These are phyloP conservation scores for Sanderia malayensis DNA, from an alignment of 30 jellyfish, hydroid and myxozoan species.

Conservation along the genomic window DNA sequence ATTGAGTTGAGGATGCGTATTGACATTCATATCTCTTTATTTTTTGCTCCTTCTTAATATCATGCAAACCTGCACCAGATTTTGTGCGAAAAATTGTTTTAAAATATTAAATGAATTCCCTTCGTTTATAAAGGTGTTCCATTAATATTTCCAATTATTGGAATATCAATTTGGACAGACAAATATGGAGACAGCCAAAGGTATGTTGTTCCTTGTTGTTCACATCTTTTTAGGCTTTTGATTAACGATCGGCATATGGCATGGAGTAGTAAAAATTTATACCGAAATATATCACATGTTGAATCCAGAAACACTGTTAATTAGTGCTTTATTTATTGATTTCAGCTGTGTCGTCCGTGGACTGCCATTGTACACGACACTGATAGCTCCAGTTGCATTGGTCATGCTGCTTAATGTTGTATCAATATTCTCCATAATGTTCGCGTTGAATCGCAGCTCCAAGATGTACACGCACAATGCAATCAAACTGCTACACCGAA, in stretches of 20 bases:
- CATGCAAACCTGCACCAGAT: too few species aligned
- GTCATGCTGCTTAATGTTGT: slow-evolving; percentile 53
- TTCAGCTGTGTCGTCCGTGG: slow-evolving; percentile 84
- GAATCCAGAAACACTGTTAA: too few species aligned
- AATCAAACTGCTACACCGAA: slow-evolving; percentile 52
- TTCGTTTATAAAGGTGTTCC: slow-evolving; percentile 57
- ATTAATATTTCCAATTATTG: slow-evolving; percentile 57
- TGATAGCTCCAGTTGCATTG: slow-evolving; percentile 59
- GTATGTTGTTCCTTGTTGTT: slow-evolving; percentile 24
- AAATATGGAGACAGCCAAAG: slow-evolving; percentile 65
- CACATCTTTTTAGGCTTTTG: too few species aligned
- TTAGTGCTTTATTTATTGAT: too few species aligned
- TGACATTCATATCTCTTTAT: too few species aligned
- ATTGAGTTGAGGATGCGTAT: too few species aligned
- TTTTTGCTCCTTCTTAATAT: too few species aligned
- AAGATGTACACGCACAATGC: slow-evolving; percentile 73
- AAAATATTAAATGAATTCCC: not conserved
- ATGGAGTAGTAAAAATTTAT: too few species aligned
- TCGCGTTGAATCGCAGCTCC: slow-evolving; percentile 67
- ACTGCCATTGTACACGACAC: slow-evolving; percentile 71
- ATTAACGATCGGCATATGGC: too few species aligned
- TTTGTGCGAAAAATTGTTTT: too few species aligned
- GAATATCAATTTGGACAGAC: slow-evolving; percentile 64
- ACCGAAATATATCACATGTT: too few species aligned
- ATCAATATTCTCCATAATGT: slow-evolving; percentile 54